Conservation (phyloP, 2,888 invertebrate genomes). For the Stenichneumon culpator region DNA sequence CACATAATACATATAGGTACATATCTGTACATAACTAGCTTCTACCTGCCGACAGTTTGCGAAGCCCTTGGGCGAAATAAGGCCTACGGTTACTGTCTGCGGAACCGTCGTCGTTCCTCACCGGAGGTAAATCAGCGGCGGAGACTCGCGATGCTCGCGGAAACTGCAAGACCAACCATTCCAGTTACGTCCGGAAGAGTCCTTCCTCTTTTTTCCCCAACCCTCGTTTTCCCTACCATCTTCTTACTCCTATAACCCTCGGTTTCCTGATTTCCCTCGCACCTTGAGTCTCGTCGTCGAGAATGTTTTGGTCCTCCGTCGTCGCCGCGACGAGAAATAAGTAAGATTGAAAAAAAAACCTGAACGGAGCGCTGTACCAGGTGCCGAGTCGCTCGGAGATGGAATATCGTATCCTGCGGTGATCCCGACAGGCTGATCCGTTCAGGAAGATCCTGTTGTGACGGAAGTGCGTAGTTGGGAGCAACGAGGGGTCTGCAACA, state of each 20-base stretch:
- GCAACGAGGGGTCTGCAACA: neutral
- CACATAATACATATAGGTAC: neutral
- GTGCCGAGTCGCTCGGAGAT: conserved; percentile 1
- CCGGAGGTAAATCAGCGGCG: conserved; percentile 35
- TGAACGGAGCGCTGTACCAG: neutral
- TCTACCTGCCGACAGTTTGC: conserved; percentile 57
- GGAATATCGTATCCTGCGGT: conserved; percentile 54
- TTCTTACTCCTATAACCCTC: conserved; percentile 31
- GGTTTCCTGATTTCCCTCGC: conserved; percentile 24
- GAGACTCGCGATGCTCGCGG: conserved; percentile 32
- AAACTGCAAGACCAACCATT: conserved; percentile 21
- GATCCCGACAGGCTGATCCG: conserved; percentile 49
- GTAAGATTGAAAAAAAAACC: neutral
- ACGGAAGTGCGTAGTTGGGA: conserved; percentile 34
- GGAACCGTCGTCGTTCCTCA: conserved; percentile 18
- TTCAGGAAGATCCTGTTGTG: conserved; percentile 52
- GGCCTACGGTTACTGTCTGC: conserved; percentile 43
- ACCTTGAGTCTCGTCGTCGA: conserved; percentile 9
- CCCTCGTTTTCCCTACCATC: neutral
- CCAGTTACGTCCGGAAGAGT: conserved; percentile 18
- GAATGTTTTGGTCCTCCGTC: conserved; percentile 20
- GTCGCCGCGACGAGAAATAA: neutral
- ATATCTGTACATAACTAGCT: conserved; percentile 9
- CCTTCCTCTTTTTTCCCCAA: conserved; percentile 28
- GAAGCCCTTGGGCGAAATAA: conserved; percentile 59